phyloP scores from a whole-genome alignment of 2,797 vertebrate genomes.

The Limnodromus scolopaceus region DNA sequence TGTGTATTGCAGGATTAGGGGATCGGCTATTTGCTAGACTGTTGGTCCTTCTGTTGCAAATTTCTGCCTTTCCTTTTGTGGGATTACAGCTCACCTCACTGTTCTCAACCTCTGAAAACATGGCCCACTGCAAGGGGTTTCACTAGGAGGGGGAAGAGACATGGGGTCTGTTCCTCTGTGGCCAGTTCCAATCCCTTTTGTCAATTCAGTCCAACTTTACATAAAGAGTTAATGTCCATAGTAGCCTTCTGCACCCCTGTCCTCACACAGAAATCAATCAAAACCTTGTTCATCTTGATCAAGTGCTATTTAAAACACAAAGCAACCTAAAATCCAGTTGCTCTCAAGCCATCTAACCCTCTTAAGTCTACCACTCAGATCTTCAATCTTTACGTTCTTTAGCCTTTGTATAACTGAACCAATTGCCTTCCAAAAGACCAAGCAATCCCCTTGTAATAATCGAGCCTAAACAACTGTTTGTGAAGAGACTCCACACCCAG shows the following conservation, averaged over 20 bases:
- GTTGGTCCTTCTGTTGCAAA: not conserved
- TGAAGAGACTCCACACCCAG: not conserved
- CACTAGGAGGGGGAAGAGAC: not conserved
- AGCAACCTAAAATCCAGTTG: not conserved
- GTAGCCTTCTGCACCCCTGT: not conserved
- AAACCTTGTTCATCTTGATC: not conserved
- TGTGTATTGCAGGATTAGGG: conserved; percentile 12
- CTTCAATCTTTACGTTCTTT: not conserved
- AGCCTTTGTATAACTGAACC: not conserved
- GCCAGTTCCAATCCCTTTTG: not conserved
- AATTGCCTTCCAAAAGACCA: not conserved
- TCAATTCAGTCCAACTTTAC: not conserved
- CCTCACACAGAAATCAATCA: not conserved
- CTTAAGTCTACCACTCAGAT: not conserved
- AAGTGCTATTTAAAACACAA: conserved; percentile 9
- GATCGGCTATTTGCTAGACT: not conserved
- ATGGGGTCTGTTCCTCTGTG: not conserved
- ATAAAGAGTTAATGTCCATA: not conserved
- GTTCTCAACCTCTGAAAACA: not conserved
- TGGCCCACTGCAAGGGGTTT: not conserved
- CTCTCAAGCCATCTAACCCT: not conserved
- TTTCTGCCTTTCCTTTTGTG: not conserved
- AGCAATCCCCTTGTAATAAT: not conserved
- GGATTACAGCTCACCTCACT: not conserved
- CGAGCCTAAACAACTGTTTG: not conserved